Conservation (phyloP, 2,797 vertebrate species). For the Epinephelus malabaricus region DNA sequence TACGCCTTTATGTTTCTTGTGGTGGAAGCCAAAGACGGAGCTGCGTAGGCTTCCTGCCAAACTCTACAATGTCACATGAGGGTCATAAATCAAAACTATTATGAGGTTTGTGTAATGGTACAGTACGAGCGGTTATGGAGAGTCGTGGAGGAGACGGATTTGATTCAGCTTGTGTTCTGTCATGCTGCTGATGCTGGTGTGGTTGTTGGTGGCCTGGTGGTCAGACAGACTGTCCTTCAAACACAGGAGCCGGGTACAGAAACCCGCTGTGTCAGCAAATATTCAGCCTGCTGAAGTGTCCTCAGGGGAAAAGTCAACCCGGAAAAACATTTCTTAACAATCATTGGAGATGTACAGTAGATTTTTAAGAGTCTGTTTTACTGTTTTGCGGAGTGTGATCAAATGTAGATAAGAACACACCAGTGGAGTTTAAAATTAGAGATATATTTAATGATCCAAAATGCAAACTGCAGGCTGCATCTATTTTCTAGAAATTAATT, state of each 20-base stretch:
- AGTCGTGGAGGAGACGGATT: conserved; percentile 49
- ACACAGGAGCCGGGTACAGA: conserved; percentile 13
- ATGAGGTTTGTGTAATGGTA: conserved; percentile 79
- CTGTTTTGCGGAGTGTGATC: neutral
- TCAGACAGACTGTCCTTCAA: conserved; percentile 70
- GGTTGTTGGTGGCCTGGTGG: conserved; percentile 68
- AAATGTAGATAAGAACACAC: neutral
- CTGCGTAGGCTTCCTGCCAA: conserved; percentile 64
- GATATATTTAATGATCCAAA: neutral
- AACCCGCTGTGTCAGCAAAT: conserved; percentile 63
- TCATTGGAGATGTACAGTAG: neutral
- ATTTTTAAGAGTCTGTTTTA: neutral
- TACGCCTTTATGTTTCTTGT: conserved; percentile 64
- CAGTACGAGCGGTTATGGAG: conserved; percentile 51
- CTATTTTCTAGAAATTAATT: neutral
- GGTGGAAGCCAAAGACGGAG: conserved; percentile 56
- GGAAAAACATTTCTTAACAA: conserved; percentile 1
- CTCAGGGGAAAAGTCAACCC: conserved; percentile 27
- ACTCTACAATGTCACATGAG: conserved; percentile 74
- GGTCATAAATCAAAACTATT: conserved; percentile 79
- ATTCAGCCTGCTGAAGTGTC: conserved; percentile 33
- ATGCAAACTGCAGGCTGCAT: neutral
- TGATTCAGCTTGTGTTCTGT: conserved; percentile 59
- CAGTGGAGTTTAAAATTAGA: neutral
- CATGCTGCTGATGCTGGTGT: conserved; percentile 68